These are phyloP conservation scores for Zeus faber DNA, from an alignment of 2,113 vertebrate genomes.

Conservation along the genomic window DNA sequence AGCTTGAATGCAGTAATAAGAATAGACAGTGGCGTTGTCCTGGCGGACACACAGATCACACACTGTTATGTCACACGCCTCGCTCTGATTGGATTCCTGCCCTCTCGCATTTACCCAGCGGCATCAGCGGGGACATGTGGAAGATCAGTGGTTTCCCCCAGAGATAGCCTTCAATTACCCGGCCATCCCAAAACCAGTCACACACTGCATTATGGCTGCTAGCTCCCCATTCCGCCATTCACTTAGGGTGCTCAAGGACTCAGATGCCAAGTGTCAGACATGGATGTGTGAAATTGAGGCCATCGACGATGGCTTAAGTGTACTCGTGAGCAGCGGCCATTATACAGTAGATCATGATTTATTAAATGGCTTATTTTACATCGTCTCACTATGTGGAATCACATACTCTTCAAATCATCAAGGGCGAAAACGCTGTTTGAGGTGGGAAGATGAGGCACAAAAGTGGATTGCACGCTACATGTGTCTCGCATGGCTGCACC, in stretches of 20 bases:
- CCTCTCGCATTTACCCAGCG: constrained; percentile 43
- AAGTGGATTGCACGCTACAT: not conserved
- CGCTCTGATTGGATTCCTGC: constrained; percentile 49
- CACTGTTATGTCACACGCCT: constrained; percentile 37
- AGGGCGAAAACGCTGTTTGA: not conserved
- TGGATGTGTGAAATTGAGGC: constrained; percentile 32
- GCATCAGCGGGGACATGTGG: constrained; percentile 25
- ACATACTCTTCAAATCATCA: constrained; percentile 9
- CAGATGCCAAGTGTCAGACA: constrained; percentile 17
- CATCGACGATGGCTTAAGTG: constrained; percentile 29
- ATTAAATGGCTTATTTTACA: constrained; percentile 27
- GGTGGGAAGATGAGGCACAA: constrained; percentile 4
- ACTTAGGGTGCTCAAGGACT: constrained; percentile 21
- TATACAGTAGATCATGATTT: constrained; percentile 42
- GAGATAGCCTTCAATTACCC: constrained; percentile 38
- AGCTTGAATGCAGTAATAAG: constrained; percentile 31
- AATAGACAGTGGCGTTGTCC: constrained; percentile 35
- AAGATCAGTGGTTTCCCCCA: constrained; percentile 41
- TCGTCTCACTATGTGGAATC: constrained; percentile 7
- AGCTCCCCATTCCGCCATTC: constrained; percentile 19
- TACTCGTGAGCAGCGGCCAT: constrained; percentile 28
- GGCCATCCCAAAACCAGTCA: constrained; percentile 18
- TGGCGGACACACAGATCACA: constrained; percentile 47
- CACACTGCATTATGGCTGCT: constrained; percentile 20
- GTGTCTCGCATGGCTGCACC: constrained; percentile 13